phyloP scores from a whole-genome alignment of 2,113 vertebrate genomes.

The Lepisosteus osseus region DNA sequence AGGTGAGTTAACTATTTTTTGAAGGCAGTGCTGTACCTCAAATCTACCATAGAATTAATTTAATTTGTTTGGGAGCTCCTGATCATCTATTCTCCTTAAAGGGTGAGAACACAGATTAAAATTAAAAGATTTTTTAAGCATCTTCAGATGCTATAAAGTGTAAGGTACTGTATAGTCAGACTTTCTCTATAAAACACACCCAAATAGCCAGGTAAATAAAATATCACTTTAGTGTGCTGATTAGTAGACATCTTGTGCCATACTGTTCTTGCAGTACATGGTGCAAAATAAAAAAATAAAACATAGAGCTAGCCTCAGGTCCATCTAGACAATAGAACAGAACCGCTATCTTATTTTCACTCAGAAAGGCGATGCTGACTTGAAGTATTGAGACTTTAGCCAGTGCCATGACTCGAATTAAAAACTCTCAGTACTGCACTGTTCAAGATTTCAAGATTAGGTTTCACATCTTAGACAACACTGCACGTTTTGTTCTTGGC shows the following conservation, averaged over 20 bases:
- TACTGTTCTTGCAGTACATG: background rate
- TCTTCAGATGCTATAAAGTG: no score
- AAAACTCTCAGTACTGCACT: background rate
- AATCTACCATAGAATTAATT: no score
- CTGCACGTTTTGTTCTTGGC: background rate
- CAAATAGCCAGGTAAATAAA: no score
- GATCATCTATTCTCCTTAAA: no score
- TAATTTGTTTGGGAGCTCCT: no score
- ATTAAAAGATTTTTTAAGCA: no score
- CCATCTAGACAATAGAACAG: background rate
- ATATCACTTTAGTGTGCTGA: no score
- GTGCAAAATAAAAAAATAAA: background rate
- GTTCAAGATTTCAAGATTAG: background rate
- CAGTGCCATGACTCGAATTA: background rate
- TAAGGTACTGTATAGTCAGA: no score
- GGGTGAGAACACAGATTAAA: no score
- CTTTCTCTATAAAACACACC: no score
- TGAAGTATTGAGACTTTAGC: background rate
- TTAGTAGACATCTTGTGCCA: background rate
- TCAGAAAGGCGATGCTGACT: background rate
- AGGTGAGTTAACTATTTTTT: no score
- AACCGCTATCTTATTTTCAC: background rate
- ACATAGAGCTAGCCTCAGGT: background rate
- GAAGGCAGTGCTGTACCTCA: no score
- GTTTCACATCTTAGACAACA: background rate